phyloP scores from a whole-genome alignment of 2,797 vertebrate genomes.

The Coreius guichenoti region DNA sequence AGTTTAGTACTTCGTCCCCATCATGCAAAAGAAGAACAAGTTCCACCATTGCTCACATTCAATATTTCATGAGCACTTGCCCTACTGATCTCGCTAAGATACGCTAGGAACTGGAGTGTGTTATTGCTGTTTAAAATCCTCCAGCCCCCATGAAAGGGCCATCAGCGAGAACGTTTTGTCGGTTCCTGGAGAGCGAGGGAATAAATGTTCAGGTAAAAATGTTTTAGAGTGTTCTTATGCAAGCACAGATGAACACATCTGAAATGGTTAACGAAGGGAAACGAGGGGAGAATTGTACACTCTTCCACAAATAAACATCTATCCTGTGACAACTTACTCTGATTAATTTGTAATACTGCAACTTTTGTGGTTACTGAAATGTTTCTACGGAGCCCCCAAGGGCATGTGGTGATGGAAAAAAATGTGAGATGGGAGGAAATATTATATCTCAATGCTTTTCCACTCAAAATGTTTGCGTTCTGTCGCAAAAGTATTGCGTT shows the following conservation, averaged over 20 bases:
- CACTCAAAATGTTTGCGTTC: neutral
- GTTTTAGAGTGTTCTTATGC: constrained; percentile 14
- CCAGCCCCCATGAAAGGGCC: constrained; percentile 61
- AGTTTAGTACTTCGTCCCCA: constrained; percentile 68
- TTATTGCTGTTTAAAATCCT: constrained; percentile 70
- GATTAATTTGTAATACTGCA: neutral
- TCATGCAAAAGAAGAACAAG: constrained; percentile 58
- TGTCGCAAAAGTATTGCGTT: neutral
- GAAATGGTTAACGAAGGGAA: neutral
- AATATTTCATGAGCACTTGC: constrained; percentile 81
- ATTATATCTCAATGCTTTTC: neutral
- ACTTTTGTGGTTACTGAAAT: neutral
- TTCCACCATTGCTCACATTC: constrained; percentile 59
- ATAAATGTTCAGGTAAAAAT: neutral
- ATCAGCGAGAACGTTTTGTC: constrained; percentile 46
- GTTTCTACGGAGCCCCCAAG: neutral
- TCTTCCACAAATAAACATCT: neutral
- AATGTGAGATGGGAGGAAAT: no score
- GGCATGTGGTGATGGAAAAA: neutral
- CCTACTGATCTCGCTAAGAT: constrained; percentile 65
- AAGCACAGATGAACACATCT: neutral
- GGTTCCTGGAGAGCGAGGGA: constrained; percentile 22
- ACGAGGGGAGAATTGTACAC: neutral
- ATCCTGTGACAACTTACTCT: neutral
- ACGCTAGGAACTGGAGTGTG: constrained; percentile 67